Evolutionary conservation across 2,888 invertebrate species (phyloP).

Genomic region (Chrysolina americana): DNA sequence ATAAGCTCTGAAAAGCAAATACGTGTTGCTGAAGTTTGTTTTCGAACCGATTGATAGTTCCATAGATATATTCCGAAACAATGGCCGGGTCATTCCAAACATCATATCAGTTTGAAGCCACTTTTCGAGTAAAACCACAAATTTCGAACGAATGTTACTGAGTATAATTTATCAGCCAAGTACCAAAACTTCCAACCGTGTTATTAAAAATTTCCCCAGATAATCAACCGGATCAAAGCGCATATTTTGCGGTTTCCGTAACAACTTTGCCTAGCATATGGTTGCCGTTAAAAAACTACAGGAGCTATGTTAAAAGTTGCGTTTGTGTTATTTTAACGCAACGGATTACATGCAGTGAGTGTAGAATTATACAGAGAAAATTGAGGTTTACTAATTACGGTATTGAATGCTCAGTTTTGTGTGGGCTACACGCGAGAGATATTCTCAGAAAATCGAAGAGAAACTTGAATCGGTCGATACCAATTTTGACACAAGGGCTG

Average conservation of each 20-base stretch:
- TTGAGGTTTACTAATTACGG: constrained; percentile 24
- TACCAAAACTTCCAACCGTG: constrained; percentile 35
- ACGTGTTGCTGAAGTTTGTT: too few relatives aligned
- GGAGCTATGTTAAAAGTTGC: constrained; percentile 26
- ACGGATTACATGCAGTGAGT: constrained; percentile 24
- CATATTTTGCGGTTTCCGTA: constrained; percentile 40
- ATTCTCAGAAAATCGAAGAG: constrained; percentile 11
- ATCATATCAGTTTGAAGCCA: background rate
- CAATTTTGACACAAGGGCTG: constrained; percentile 34
- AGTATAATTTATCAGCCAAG: constrained; percentile 30
- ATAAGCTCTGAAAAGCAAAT: too few relatives aligned
- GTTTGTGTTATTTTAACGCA: constrained; percentile 37
- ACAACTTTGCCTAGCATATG: constrained; percentile 36
- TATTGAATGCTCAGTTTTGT: constrained; percentile 38
- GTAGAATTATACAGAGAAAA: constrained; percentile 23
- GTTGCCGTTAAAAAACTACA: constrained; percentile 33
- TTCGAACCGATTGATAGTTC: too few relatives aligned
- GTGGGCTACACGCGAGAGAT: constrained; percentile 19
- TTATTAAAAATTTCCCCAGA: constrained; percentile 37
- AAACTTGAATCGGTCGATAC: background rate
- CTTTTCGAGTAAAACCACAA: background rate
- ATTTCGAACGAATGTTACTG: constrained; percentile 28
- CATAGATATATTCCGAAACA: too few relatives aligned
- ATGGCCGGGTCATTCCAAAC: too few relatives aligned
- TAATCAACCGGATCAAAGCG: constrained; percentile 23